Base-by-base conservation (phyloP, 2,797 vertebrate species). In the Pangasius krempfi region DNA sequence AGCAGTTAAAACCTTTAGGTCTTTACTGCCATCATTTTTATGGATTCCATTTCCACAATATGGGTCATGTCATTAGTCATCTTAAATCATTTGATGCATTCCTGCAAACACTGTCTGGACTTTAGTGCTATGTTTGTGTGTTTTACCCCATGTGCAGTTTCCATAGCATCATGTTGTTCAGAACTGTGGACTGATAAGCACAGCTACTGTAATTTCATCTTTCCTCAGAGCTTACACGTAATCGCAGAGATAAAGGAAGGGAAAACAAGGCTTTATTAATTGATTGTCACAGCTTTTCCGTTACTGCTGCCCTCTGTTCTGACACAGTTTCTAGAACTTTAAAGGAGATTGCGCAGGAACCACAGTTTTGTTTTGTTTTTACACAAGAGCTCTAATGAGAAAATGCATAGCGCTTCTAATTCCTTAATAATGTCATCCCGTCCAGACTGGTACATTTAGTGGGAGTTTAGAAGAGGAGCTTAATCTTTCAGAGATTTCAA, bases 221-320 rank as follows among this genome's bases (percentile, higher is more conserved):
- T 83, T 87, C 72, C 85, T 89, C 79, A 89, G 89, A 62, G 64
- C 86, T 89, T 90, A 87, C 72, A 62, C 89, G 88, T 88, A 89
- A 89, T 89, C 50, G 70, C 72, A 88, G 82, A 87, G 88, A 88
- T 90, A 89, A 88, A 78, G 85, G 62, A 90, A 85, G 84, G 84
- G 75, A 90, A 89, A 89, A 87, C 86, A 85, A 84, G 88, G 70
- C 88, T 91, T 89, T 91, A 90, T 93, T 92, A 91, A 92, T 91
- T 89, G 88, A 89, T 81, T 93, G 92, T 90, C 92, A 92, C 88
- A 84, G 91, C 84, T 90, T 90, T 89, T 88, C n/a, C 16, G 27
- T 86, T 89, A 90, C 83, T 44, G 40, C 72, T 84, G 88, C 87
- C 88, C 85, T 86, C 82, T 88, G 70, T 87, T 84, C 85, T 82